Percentiles rank a stretch among this genome's conserved stretches.
phyloP scores from a whole-genome alignment of 2,113 vertebrate species.

The Sinocyclocheilus anophthalmus region DNA sequence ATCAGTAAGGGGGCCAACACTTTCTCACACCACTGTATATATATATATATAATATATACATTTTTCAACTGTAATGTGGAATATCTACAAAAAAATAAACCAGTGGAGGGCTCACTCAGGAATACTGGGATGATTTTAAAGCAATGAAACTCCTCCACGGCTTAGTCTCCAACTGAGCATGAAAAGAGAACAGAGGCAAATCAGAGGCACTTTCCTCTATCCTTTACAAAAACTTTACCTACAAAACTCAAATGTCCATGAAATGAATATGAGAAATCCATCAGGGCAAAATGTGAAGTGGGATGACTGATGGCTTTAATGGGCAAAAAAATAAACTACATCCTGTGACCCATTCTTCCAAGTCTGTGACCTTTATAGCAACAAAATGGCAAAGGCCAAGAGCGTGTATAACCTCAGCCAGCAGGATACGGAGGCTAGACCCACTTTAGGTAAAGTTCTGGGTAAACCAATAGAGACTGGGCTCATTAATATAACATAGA shows the following conservation, averaged over 20 bases:
- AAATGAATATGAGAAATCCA: constrained; percentile 75
- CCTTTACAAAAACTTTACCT: constrained; percentile 58
- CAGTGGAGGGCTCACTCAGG: neutral
- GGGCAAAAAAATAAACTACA: constrained; percentile 23
- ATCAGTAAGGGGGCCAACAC: too few relatives aligned
- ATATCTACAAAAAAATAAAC: neutral
- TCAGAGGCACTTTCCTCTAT: constrained; percentile 26
- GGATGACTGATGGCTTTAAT: constrained; percentile 58
- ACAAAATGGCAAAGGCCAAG: constrained; percentile 54
- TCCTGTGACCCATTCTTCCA: constrained; percentile 58
- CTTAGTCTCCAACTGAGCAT: constrained; percentile 46
- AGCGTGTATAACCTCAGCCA: constrained; percentile 54
- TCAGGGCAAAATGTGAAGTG: constrained; percentile 59
- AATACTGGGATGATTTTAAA: neutral
- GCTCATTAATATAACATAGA: constrained; percentile 64
- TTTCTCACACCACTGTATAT: too few relatives aligned
- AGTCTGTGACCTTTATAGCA: constrained; percentile 68
- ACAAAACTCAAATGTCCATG: constrained; percentile 74
- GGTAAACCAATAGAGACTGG: constrained; percentile 55
- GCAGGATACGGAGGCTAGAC: constrained; percentile 42
- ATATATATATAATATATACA: neutral
- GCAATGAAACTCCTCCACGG: constrained; percentile 24
- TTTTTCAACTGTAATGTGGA: neutral
- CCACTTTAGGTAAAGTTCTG: constrained; percentile 58
- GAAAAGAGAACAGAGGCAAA: constrained; percentile 45